phyloP scores from a whole-genome alignment of 1,140 invertebrate species.

The Drosophila erecta region DNA sequence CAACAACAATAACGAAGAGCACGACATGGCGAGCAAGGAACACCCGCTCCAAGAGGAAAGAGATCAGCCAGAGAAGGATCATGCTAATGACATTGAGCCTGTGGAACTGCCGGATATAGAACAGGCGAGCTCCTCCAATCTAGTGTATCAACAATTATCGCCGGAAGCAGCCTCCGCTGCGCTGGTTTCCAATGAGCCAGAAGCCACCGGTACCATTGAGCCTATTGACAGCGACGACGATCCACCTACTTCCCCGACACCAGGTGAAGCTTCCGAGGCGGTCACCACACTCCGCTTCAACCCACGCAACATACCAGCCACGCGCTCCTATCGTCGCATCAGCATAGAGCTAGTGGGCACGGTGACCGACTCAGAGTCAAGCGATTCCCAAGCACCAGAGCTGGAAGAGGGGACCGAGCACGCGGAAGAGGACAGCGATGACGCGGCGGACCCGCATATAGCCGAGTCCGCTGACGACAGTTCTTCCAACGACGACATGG shows the following conservation, averaged over 20 bases:
- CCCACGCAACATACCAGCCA: slow-evolving; percentile 19
- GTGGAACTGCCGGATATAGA: background rate
- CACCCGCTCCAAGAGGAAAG: background rate
- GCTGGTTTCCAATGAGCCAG: slow-evolving; percentile 3
- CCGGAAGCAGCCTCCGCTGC: slow-evolving; percentile 14
- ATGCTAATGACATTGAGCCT: background rate
- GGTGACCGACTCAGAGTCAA: slow-evolving; percentile 3
- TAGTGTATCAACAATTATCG: background rate
- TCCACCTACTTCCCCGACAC: background rate
- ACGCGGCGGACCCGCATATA: background rate
- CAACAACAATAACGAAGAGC: slow-evolving; percentile 24
- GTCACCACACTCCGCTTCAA: slow-evolving; percentile 18
- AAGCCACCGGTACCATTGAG: background rate
- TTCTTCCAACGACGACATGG: slow-evolving; percentile 15
- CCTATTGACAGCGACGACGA: slow-evolving; percentile 15
- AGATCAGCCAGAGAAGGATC: background rate
- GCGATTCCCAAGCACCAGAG: background rate
- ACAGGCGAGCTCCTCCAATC: slow-evolving; percentile 1
- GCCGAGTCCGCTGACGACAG: slow-evolving; percentile 3
- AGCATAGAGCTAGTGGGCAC: slow-evolving; percentile 15
- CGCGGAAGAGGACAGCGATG: background rate
- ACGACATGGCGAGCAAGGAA: slow-evolving; percentile 3
- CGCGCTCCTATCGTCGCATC: slow-evolving; percentile 51
- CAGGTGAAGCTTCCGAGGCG: too few relatives aligned
- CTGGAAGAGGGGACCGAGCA: slow-evolving; percentile 2